Conservation (phyloP, 1,140 invertebrate species). For the Plutomurus gul region DNA sequence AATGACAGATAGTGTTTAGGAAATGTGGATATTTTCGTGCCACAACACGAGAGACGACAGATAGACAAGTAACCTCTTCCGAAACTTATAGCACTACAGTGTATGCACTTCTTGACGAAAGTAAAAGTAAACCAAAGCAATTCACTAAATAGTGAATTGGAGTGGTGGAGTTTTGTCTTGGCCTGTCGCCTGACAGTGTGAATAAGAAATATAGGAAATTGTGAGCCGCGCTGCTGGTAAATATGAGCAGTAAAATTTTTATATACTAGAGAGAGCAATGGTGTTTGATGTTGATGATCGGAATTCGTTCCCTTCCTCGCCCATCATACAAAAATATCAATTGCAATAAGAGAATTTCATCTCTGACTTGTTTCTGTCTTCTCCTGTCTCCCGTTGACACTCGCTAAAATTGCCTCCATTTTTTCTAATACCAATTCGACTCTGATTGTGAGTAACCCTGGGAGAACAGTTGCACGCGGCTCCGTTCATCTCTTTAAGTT, state of each 20-base stretch:
- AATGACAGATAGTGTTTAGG: slow-evolving; percentile 41
- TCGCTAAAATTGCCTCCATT: neutral
- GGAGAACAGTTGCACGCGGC: neutral
- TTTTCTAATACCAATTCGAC: too few species aligned
- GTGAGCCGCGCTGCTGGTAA: too few species aligned
- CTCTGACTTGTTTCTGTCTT: neutral
- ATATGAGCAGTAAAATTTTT: too few species aligned
- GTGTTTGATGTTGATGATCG: neutral
- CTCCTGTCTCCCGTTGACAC: neutral
- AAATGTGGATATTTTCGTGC: slow-evolving; percentile 25
- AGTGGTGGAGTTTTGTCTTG: too few species aligned
- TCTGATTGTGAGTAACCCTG: too few species aligned
- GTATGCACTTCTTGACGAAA: too few species aligned
- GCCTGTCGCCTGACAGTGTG: too few species aligned
- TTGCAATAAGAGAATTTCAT: neutral
- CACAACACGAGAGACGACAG: slow-evolving; percentile 33
- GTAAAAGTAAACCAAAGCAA: too few species aligned
- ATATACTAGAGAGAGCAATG: neutral
- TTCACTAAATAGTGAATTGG: too few species aligned
- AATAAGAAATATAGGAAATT: too few species aligned
- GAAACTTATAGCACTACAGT: too few species aligned
- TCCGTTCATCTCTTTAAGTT: neutral
- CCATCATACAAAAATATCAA: neutral
- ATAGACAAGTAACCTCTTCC: too few species aligned
- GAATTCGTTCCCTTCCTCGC: neutral